Conservation (phyloP, 2,113 vertebrate species). For the Sarotherodon lohbergeri region DNA sequence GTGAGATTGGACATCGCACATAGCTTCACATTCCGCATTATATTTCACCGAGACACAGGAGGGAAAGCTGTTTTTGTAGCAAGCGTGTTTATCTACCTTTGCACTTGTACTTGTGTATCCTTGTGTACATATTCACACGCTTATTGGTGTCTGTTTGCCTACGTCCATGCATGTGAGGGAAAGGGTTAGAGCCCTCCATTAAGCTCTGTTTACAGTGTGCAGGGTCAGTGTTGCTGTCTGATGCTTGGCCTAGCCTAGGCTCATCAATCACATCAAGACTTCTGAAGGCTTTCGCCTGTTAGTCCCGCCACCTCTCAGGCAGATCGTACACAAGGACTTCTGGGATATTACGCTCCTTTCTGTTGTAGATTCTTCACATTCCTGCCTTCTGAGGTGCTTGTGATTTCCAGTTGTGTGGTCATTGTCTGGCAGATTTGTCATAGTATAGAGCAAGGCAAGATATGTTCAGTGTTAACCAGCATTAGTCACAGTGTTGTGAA, state of each 20-base stretch:
- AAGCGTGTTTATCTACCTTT: neutral
- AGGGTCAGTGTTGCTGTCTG: neutral
- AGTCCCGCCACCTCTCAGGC: neutral
- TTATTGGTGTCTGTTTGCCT: constrained; percentile 19
- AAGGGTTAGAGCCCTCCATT: constrained; percentile 40
- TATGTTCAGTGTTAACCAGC: neutral
- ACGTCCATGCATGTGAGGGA: neutral
- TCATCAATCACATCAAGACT: constrained; percentile 46
- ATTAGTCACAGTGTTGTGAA: neutral
- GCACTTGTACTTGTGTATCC: neutral
- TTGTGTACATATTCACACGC: neutral
- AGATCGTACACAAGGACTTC: constrained; percentile 6
- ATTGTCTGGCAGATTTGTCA: neutral
- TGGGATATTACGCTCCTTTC: constrained; percentile 27
- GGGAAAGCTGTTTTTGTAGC: neutral
- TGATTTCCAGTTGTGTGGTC: neutral
- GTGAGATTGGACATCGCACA: neutral
- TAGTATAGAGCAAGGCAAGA: neutral
- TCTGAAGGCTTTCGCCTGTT: neutral
- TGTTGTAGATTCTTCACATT: constrained; percentile 35
- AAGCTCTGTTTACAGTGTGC: constrained; percentile 58
- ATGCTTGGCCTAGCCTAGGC: neutral
- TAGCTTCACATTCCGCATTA: neutral
- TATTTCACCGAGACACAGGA: neutral
- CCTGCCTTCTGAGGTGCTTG: constrained; percentile 2